Base-by-base conservation (phyloP, 2,888 invertebrate species). In the Drosophila formosana region DNA sequence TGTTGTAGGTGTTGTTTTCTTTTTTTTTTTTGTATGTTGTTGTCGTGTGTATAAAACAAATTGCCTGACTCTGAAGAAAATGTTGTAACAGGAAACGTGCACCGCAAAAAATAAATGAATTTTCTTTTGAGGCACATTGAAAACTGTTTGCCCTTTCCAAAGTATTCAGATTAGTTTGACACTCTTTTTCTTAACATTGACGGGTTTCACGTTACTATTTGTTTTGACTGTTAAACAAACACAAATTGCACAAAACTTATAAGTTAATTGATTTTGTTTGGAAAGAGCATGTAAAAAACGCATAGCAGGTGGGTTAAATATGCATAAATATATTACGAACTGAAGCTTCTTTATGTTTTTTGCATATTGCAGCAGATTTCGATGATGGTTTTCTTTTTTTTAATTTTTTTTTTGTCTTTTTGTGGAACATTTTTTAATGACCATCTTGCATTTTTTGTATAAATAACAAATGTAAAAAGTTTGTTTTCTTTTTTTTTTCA, bases 331-430 rank as follows among this genome's bases (percentile, higher is more conserved):
- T 61, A 56, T 63, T 57, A 65, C 69, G 25, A 75, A 69, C 65
- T 66, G 72, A 75, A 72, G 75, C 75, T 75, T 75, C 69, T 72
- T 58, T 66, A 39, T 18, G 37, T 57, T 46, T 46, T n/a, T 80
- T 79, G 76, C 82, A 74, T 71, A 83, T 81, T 83, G 82, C 82
- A 82, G 71, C 78, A 71, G 62, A 75, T 78, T 78, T 72, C 68
- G 60, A n/a, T 68, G 49, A 72, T 41, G 28, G 45, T 43, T 63
- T 66, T 30, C 39, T 46, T 49, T 61, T 72, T 45, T 53, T 45
- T 4, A 26, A 61, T 25, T 55, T 50, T 51, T 45, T 46, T 63
- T 64, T 72, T 75, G 60, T 66, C 52, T 66, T 74, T 69, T 66
- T 68, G n/a, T 65, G 50, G 50, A 26, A 5, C 57, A 43, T 49